phyloP scores from a whole-genome alignment of 2,113 vertebrate species.

The Syngnathoides biaculeatus region DNA sequence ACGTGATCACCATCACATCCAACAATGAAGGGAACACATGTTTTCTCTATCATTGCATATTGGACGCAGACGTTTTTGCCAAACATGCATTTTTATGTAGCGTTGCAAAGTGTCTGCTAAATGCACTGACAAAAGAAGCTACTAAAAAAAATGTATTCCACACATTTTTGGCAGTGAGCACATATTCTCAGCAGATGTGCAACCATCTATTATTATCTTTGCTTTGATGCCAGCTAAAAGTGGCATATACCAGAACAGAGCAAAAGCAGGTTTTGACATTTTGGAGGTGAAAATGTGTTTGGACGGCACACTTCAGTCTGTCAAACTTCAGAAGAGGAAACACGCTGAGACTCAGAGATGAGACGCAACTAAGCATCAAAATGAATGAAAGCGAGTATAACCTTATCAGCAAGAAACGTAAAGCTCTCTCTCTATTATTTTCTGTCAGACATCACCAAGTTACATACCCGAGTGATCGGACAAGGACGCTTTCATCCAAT shows the following conservation, averaged over 20 bases:
- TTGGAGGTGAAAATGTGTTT: conserved; percentile 62
- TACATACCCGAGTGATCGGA: conserved; percentile 5
- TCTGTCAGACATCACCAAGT: background rate
- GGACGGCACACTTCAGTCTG: conserved; percentile 42
- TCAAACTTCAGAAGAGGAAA: conserved; percentile 4
- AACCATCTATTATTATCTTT: conserved; percentile 25
- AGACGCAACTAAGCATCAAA: background rate
- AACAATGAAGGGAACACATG: conserved; percentile 1
- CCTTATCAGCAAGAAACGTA: background rate
- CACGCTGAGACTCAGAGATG: background rate
- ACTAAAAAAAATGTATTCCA: background rate
- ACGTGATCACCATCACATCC: background rate
- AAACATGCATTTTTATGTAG: conserved; percentile 7
- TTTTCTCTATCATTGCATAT: conserved; percentile 8
- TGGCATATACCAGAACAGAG: conserved; percentile 20
- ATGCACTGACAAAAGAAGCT: conserved; percentile 11
- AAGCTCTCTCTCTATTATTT: background rate
- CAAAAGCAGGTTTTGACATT: conserved; percentile 29
- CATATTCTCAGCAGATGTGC: conserved; percentile 14
- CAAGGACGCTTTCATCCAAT: conserved; percentile 4
- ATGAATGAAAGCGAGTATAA: background rate
- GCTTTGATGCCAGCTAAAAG: conserved; percentile 13
- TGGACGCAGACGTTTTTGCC: conserved; percentile 7
- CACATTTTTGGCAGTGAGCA: background rate
- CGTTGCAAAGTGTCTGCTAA: conserved; percentile 24